Conservation (phyloP, 2,797 vertebrate species). For the Helicolenus hilgendorfi region DNA sequence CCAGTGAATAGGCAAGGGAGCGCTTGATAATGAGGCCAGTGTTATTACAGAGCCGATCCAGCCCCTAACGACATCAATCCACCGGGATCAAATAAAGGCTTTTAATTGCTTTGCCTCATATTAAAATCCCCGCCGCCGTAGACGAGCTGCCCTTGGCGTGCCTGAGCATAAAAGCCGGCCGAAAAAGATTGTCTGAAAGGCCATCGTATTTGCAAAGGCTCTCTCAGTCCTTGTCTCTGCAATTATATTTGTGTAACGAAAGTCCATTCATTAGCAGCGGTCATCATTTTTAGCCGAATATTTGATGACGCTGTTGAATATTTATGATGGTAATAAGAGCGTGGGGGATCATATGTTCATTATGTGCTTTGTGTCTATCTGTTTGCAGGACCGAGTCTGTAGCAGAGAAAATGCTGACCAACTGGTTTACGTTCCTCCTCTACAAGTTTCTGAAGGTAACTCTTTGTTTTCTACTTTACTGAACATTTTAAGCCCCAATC, state of each 20-base stretch:
- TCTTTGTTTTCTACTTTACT: not conserved
- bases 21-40: conserved; percentile 86
- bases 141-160: conserved; percentile 78
- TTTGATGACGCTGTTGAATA: conserved; percentile 76
- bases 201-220: conserved; percentile 51
- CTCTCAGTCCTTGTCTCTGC: conserved; percentile 62
- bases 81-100: conserved; percentile 87
- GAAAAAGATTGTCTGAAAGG: conserved; percentile 76
- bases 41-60: conserved; percentile 84
- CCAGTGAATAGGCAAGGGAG: conserved; percentile 82
- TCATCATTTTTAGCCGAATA: conserved; percentile 65
- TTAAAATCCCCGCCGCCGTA: conserved; percentile 78
- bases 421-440: conserved; percentile 99
- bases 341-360: conserved; percentile 54
- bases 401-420: conserved; percentile 99
- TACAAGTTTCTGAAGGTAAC: conserved; percentile 99
- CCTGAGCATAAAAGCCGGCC: conserved; percentile 82
- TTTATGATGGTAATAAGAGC: conserved; percentile 70
- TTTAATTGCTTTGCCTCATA: conserved; percentile 90
- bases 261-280: conserved; percentile 74
- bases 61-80: conserved; percentile 87
- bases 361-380: conserved; percentile 54
- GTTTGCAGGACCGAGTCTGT: conserved; percentile 96
- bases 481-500: not conserved
- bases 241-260: conserved; percentile 80